These are phyloP conservation scores for Eristalis intricaria DNA, from an alignment of 2,888 invertebrate genomes.

Conservation along the genomic window DNA sequence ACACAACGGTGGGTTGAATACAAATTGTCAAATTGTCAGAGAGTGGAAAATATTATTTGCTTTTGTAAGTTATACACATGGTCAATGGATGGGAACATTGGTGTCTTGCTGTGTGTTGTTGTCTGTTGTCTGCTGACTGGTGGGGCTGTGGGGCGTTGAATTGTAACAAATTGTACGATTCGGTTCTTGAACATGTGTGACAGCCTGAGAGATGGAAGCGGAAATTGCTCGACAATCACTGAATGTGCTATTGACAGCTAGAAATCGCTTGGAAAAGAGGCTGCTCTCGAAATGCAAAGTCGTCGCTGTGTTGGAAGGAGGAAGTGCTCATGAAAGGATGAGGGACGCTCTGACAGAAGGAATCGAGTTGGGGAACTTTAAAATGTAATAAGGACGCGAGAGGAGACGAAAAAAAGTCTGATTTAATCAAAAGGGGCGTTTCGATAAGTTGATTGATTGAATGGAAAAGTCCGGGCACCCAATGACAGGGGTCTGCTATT, in stretches of 20 bases:
- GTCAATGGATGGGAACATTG: slow-evolving; percentile 60
- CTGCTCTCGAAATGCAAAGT: neutral
- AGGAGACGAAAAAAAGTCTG: neutral
- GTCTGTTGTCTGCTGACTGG: neutral
- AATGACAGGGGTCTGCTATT: neutral
- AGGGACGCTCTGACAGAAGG: neutral
- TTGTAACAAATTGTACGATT: slow-evolving; percentile 22
- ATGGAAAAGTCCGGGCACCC: neutral
- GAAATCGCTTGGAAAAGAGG: slow-evolving; percentile 20
- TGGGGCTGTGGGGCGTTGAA: neutral
- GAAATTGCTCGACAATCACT: slow-evolving; percentile 48
- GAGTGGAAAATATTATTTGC: slow-evolving; percentile 63
- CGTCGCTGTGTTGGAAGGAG: neutral
- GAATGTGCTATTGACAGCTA: slow-evolving; percentile 36
- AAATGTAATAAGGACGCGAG: neutral
- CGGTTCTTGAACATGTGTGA: slow-evolving; percentile 36
- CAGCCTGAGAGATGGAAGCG: slow-evolving; percentile 22
- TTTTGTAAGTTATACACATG: slow-evolving; percentile 67
- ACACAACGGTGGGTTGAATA: slow-evolving; percentile 50
- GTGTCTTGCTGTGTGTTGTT: neutral
- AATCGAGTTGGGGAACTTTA: neutral
- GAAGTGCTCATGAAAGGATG: neutral
- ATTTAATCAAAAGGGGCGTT: slow-evolving; percentile 4
- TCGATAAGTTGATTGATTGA: neutral
- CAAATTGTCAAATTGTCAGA: slow-evolving; percentile 66